A percentile compares a stretch with the other conserved stretches of the same genome.
These are phyloP conservation scores for Scaptomyza reducta DNA, from an alignment of 2,888 invertebrate species.

Conservation along the genomic window DNA sequence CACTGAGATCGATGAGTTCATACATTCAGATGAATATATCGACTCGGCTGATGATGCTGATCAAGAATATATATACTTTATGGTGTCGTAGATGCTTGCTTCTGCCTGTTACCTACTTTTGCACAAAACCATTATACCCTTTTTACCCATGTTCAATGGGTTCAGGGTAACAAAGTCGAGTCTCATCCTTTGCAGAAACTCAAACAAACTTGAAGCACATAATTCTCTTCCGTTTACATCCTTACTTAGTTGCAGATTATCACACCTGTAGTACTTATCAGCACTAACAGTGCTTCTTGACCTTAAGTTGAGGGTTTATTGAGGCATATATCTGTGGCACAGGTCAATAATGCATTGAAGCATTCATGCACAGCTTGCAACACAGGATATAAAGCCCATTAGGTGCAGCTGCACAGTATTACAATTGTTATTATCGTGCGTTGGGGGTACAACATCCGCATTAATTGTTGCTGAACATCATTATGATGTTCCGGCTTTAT, in stretches of 20 bases:
- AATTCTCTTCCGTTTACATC: too few relatives aligned
- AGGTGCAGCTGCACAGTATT: slow-evolving; percentile 7
- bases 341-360: slow-evolving; percentile 2
- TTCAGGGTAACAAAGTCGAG: too few relatives aligned
- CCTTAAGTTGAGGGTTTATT: slow-evolving; percentile 47
- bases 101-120: too few relatives aligned
- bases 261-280: not conserved
- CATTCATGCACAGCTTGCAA: not conserved
- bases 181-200: too few relatives aligned
- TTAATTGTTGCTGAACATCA: slow-evolving; percentile 61
- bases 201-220: too few relatives aligned
- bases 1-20: too few relatives aligned
- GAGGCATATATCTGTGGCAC: slow-evolving; percentile 7
- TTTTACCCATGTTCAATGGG: too few relatives aligned
- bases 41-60: too few relatives aligned
- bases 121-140: too few relatives aligned
- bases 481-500: slow-evolving; percentile 26
- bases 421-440: slow-evolving; percentile 20
- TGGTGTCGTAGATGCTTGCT: too few relatives aligned
- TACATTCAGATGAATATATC: too few relatives aligned
- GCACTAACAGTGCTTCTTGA: slow-evolving; percentile 23
- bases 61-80: too few relatives aligned
- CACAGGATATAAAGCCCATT: slow-evolving; percentile 33
- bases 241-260: not conserved
- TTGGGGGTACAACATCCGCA: slow-evolving; percentile 34